Conservation (phyloP, 2,797 vertebrate species). For the Babyrousa celebensis region DNA sequence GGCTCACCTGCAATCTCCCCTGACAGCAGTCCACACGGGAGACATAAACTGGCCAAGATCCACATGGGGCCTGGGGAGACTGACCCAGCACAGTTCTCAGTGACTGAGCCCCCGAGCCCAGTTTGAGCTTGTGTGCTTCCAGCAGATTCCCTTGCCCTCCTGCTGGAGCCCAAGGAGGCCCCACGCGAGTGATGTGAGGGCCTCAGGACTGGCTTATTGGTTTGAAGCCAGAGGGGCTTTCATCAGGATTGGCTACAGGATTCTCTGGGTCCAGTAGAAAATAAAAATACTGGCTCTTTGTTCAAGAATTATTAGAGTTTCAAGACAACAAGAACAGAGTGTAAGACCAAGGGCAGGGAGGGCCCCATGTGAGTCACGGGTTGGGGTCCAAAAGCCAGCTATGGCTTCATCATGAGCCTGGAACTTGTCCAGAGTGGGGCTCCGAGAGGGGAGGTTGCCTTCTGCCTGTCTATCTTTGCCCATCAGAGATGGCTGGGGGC, state of each 20-base stretch:
- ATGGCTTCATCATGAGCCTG: neutral
- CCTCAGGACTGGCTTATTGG: neutral
- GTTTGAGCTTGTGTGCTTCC: neutral
- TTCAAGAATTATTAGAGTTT: neutral
- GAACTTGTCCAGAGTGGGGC: neutral
- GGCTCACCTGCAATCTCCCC: neutral
- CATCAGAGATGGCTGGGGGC: neutral
- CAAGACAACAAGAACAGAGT: neutral
- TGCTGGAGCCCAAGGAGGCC: accelerated
- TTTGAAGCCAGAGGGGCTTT: neutral
- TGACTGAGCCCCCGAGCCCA: neutral
- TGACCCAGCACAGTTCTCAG: accelerated
- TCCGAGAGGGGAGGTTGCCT: neutral
- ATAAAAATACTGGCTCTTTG: neutral
- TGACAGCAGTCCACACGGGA: neutral
- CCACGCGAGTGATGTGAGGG: neutral
- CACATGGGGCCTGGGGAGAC: neutral
- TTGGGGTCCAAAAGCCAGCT: accelerated
- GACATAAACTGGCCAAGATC: neutral
- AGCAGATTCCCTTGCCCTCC: neutral
- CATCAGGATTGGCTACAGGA: neutral
- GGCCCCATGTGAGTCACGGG: neutral
- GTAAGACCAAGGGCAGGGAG: neutral
- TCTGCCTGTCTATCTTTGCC: neutral
- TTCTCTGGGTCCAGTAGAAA: neutral